Percentiles rank a stretch among this genome's conserved stretches.
Conservation (phyloP, 2,888 invertebrate species). For the Arctia plantaginis region DNA sequence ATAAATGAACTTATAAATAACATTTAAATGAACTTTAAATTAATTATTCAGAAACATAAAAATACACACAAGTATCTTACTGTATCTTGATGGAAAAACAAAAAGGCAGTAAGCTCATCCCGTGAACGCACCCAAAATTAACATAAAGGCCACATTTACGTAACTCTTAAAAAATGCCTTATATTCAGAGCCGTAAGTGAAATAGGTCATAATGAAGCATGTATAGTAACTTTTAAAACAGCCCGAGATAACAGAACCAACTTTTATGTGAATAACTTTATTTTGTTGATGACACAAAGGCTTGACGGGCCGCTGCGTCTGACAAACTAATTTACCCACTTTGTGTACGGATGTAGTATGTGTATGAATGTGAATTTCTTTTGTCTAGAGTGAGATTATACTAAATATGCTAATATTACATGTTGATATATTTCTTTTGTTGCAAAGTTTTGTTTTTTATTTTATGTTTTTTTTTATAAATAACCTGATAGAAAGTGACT, state of each 20-base stretch:
- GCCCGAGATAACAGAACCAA: conserved; percentile 47
- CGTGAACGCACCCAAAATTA: not conserved
- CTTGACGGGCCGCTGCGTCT: conserved; percentile 49
- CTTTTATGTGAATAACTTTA: conserved; percentile 55
- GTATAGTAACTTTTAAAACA: conserved; percentile 49
- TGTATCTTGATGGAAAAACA: conserved; percentile 12
- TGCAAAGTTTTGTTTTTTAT: not conserved
- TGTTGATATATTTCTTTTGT: not conserved
- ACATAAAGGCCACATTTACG: conserved; percentile 4
- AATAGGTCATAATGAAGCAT: conserved; percentile 46
- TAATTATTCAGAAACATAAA: not conserved
- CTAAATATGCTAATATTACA: conserved; percentile 8
- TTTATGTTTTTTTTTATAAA: not conserved
- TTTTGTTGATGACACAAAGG: conserved; percentile 61
- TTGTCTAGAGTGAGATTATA: conserved; percentile 4
- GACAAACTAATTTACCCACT: conserved; percentile 55
- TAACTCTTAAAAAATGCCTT: conserved; percentile 35
- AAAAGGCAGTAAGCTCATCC: conserved; percentile 6
- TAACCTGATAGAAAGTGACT: no score
- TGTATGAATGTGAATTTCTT: conserved; percentile 19
- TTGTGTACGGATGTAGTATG: conserved; percentile 28
- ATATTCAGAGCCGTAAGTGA: conserved; percentile 28
- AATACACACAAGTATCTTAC: not conserved
- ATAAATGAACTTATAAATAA: not conserved
- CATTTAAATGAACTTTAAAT: no score